Evolutionary conservation across 2,797 vertebrate genomes (phyloP).

Genomic region (Paedocypris micromegethes): DNA sequence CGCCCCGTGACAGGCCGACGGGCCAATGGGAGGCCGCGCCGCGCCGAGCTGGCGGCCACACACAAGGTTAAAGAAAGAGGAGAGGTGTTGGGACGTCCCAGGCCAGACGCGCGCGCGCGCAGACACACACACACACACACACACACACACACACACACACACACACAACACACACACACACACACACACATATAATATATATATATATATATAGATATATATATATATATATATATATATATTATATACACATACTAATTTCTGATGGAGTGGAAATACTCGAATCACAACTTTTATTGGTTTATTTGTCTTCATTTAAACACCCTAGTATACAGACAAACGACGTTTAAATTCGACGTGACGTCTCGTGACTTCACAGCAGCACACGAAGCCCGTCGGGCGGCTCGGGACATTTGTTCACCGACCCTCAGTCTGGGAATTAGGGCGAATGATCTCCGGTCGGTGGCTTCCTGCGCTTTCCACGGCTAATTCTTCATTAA

Average conservation of each 20-base stretch:
- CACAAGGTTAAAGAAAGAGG: slow-evolving; percentile 51
- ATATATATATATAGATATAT: no score
- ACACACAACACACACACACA: no score
- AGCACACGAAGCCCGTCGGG: slow-evolving; percentile 30
- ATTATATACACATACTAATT: no score
- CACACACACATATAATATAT: no score
- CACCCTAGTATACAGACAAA: no score
- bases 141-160: no score
- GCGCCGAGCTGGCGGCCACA: slow-evolving; percentile 50
- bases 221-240: no score
- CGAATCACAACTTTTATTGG: no score
- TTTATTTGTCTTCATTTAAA: no score
- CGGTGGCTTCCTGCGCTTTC: slow-evolving; percentile 46
- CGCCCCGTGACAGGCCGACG: slow-evolving; percentile 62
- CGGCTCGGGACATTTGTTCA: slow-evolving; percentile 43
- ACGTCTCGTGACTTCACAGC: slow-evolving; percentile 19
- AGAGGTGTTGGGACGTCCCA: slow-evolving; percentile 67
- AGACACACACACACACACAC: not conserved
- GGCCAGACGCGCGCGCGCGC: slow-evolving; percentile 49
- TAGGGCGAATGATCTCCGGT: slow-evolving; percentile 37
- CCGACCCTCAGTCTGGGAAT: slow-evolving; percentile 33
- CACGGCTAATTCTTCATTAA: slow-evolving; percentile 46
- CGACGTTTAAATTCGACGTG: not conserved
- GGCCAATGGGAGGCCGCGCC: slow-evolving; percentile 76
- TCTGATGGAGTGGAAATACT: no score